Evolutionary conservation across 1,140 invertebrate species (phyloP), one percentile per base, ranked within the genome.

Genomic region (Hermetia illucens): DNA sequence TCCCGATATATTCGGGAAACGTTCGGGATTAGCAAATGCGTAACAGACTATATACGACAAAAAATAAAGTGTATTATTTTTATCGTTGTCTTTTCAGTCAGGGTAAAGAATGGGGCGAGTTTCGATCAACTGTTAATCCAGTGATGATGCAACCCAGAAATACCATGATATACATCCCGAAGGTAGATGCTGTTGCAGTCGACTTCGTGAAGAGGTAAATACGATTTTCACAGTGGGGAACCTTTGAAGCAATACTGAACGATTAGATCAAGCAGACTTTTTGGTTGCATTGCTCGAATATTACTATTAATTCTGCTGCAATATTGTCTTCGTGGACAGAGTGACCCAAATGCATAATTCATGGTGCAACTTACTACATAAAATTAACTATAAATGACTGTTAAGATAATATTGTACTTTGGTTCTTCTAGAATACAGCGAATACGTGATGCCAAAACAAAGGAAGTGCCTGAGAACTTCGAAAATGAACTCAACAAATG

Each of bases 71-170:
- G 19, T 8, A 13, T 27, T 10, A 13, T 25, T 37, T 21, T 29
- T 25, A 13, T 2, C 27, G 24, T 36, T 16, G 20, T 36, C 19
- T 30, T n/a, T 41, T 21, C 4, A 29, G 16, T 12, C 38, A 39
- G 13, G 44, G 41, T 16, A 37, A 45, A 25, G 13, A 34, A 8
- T 48, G 46, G 46, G 18, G 34, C 9, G 29, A 39, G 18, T 29
- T 48, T 15, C 32, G 46, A 18, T 33, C 35, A 3, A 32, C 21
- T 12, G 36, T 44, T 3, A 47, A 44, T 41, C 45, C 43, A 9
- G 16, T 46, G 4, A 29, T 46, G 9, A 36, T 44, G 39, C 40
- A 44, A 9, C 36, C 43, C 6, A 37, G 35, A 19, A 41, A 38
- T 36, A 20, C 36, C 10, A 27, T n/a, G 16, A 34, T 42, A 17